Evolutionary conservation across 2,888 invertebrate species (phyloP).

Genomic region (Rhogogaster chlorosoma): DNA sequence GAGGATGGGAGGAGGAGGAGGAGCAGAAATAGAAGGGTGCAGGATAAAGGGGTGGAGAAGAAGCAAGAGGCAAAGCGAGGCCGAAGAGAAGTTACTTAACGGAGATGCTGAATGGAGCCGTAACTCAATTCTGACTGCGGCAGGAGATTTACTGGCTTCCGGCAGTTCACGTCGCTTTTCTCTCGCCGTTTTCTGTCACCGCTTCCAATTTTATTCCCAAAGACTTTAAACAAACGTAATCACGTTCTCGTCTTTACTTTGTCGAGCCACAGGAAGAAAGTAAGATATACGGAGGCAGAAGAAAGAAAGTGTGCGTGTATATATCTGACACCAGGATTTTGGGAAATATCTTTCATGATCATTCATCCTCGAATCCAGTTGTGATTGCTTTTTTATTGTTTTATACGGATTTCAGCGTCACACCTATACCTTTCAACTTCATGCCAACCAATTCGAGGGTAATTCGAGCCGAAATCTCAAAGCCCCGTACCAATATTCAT

Average conservation of each 20-base stretch:
- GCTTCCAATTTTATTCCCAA: constrained; percentile 42
- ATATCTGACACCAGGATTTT: neutral
- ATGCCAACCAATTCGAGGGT: neutral
- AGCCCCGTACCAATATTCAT: neutral
- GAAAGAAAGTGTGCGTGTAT: neutral
- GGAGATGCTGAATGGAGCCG: constrained; percentile 63
- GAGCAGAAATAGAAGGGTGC: constrained; percentile 43
- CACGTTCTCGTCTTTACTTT: constrained; percentile 28
- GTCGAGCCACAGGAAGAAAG: neutral
- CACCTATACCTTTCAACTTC: neutral
- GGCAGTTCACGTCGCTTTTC: constrained; percentile 37
- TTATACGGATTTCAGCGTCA: neutral
- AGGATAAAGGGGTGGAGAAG: constrained; percentile 55
- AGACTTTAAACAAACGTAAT: constrained; percentile 44
- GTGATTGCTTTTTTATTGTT: neutral
- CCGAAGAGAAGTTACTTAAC: constrained; percentile 69
- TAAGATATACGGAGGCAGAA: neutral
- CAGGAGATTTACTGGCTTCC: constrained; percentile 50
- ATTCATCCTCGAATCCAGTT: neutral
- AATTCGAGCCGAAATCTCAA: neutral
- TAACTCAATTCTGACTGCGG: constrained; percentile 51
- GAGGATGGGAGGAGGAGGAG: constrained; percentile 45
- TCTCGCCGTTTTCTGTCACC: constrained; percentile 43
- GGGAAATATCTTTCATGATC: constrained; percentile 4
- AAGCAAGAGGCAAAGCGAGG: constrained; percentile 48